Conservation (phyloP, 2,888 invertebrate species). For the Pherbina coryleti region DNA sequence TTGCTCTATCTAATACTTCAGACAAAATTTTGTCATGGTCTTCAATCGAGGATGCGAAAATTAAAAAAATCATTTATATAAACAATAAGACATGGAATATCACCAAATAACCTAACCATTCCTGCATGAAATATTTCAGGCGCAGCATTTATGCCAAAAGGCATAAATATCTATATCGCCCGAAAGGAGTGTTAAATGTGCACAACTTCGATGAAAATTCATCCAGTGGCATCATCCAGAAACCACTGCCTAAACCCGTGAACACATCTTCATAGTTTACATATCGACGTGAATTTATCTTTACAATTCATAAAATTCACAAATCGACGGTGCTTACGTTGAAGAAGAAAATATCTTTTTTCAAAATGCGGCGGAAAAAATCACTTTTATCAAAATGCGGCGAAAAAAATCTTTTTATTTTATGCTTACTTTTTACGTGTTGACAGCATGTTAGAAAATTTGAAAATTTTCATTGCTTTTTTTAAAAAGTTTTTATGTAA, state of each 20-base stretch:
- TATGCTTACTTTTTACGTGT: too few species aligned
- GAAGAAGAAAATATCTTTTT: too few species aligned
- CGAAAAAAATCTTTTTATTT: too few species aligned
- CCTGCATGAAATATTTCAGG: constrained; percentile 44
- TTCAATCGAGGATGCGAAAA: constrained; percentile 35
- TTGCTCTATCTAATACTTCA: constrained; percentile 39
- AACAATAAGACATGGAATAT: constrained; percentile 38
- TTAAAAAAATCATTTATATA: constrained; percentile 45
- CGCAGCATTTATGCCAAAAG: constrained; percentile 45
- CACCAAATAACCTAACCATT: constrained; percentile 40
- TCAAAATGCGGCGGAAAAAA: too few species aligned
- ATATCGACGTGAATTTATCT: too few species aligned
- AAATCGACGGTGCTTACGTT: too few species aligned
- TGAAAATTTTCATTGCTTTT: too few species aligned
- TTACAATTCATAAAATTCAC: too few species aligned
- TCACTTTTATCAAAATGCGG: too few species aligned
- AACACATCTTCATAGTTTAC: constrained; percentile 38
- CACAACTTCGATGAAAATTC: constrained; percentile 49
- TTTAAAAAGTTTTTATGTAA: too few species aligned
- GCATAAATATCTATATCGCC: constrained; percentile 46
- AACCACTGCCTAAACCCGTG: constrained; percentile 41
- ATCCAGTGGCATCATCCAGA: constrained; percentile 11
- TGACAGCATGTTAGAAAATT: too few species aligned
- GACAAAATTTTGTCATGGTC: constrained; percentile 40
- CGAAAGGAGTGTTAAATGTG: constrained; percentile 51